phyloP scores from a whole-genome alignment of 2,113 vertebrate genomes.

The Ahaetulla prasina region DNA sequence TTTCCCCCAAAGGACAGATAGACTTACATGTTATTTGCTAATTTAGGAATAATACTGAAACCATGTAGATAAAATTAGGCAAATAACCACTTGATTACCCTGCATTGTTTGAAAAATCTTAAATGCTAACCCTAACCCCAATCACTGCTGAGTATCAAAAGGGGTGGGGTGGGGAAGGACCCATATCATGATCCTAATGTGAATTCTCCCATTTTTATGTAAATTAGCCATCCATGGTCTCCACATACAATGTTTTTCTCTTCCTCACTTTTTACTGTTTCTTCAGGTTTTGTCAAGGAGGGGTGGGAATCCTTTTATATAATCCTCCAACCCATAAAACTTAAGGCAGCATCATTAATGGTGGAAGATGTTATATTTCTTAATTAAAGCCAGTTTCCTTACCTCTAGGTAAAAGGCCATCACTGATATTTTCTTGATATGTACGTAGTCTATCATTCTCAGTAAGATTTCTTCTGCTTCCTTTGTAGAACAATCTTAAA shows the following conservation, averaged over 20 bases:
- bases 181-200: not conserved
- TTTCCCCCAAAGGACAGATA: not conserved
- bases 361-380: not conserved
- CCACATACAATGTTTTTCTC: not conserved
- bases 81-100: not conserved
- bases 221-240: not conserved
- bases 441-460: not conserved
- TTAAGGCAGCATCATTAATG: not conserved
- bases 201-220: not conserved
- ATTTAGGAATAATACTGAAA: not conserved
- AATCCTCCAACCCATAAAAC: not conserved
- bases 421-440: not conserved
- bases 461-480: not conserved
- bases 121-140: not conserved
- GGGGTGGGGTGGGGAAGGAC: fast-evolving
- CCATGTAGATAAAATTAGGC: not conserved
- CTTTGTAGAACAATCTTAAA: not conserved
- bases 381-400: not conserved
- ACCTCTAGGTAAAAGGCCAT: not conserved
- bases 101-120: not conserved
- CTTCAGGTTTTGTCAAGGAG: not conserved
- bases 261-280: no score
- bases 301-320: not conserved
- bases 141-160: not conserved
- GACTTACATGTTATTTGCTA: not conserved